Conservation (phyloP, 2,888 invertebrate genomes). For the Mesorhabditis spiculigera region DNA sequence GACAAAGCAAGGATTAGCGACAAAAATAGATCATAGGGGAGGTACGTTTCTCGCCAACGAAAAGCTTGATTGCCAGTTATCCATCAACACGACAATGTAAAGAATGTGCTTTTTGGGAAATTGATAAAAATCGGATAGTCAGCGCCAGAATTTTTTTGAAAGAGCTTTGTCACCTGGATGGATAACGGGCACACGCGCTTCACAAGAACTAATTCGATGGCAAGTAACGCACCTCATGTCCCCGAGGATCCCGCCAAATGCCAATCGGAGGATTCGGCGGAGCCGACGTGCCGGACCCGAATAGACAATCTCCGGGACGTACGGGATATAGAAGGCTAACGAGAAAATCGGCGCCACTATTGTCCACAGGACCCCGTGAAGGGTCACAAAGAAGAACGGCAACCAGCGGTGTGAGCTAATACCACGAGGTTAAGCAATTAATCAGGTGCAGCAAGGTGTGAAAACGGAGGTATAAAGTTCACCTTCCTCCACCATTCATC, state of each 20-base stretch:
- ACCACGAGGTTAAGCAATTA: not conserved
- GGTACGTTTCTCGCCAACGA: not conserved
- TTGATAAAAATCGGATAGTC: not conserved
- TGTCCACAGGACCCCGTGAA: not conserved
- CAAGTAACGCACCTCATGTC: not conserved
- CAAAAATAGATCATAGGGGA: not conserved
- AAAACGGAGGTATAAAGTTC: not conserved
- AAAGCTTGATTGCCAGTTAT: not conserved
- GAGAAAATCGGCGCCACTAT: not conserved
- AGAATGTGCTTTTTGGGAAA: too few species aligned
- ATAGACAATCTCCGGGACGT: not conserved
- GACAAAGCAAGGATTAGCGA: not conserved
- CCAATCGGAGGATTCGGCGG: not conserved
- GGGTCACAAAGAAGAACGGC: not conserved
- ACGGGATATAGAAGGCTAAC: not conserved
- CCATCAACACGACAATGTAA: constrained; percentile 10
- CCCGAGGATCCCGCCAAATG: constrained; percentile 1
- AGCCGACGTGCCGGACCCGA: not conserved
- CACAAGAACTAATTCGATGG: not conserved
- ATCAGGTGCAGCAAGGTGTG: not conserved
- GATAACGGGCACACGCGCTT: not conserved
- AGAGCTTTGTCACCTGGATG: constrained; percentile 5
- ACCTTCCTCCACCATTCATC: not conserved
- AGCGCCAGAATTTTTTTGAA: not conserved
- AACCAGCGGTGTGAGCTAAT: not conserved